phyloP scores from a whole-genome alignment of 1,140 invertebrate species.

The Pseudachorutes palmiensis region DNA sequence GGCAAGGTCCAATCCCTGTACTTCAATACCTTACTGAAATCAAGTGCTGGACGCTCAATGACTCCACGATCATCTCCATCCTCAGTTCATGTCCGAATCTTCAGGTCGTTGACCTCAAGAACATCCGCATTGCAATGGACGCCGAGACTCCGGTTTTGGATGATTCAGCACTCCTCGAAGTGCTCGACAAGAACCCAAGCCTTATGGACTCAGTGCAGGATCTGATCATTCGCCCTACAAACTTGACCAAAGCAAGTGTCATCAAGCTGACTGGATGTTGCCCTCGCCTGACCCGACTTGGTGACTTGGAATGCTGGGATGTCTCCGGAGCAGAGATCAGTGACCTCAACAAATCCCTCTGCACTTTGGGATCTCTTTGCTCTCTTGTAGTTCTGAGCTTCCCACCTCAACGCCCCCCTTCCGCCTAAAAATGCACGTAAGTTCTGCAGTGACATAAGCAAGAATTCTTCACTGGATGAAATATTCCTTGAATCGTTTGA shows the following conservation, averaged over 20 bases:
- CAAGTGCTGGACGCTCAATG: not conserved
- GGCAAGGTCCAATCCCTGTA: not conserved
- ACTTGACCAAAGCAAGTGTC: not conserved
- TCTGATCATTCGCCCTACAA: not conserved
- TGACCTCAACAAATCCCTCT: not conserved
- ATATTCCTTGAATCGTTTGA: too few species aligned
- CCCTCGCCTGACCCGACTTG: not conserved
- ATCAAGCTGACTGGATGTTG: not conserved
- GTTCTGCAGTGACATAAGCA: too few species aligned
- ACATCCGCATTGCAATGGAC: not conserved
- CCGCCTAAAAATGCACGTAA: not conserved
- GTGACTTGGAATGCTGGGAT: not conserved
- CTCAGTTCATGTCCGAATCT: not conserved
- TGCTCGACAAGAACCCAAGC: not conserved
- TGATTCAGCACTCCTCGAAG: not conserved
- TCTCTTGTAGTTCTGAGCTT: not conserved
- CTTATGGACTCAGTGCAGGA: not conserved
- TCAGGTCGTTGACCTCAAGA: not conserved
- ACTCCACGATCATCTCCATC: not conserved
- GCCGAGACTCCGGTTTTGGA: not conserved
- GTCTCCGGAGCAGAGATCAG: not conserved
- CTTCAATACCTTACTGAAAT: not conserved
- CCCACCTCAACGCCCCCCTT: not conserved
- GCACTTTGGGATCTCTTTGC: not conserved
- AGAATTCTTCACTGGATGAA: too few species aligned